Evolutionary conservation across 2,797 vertebrate species (phyloP).

Genomic region (Eulemur coronatus): DNA sequence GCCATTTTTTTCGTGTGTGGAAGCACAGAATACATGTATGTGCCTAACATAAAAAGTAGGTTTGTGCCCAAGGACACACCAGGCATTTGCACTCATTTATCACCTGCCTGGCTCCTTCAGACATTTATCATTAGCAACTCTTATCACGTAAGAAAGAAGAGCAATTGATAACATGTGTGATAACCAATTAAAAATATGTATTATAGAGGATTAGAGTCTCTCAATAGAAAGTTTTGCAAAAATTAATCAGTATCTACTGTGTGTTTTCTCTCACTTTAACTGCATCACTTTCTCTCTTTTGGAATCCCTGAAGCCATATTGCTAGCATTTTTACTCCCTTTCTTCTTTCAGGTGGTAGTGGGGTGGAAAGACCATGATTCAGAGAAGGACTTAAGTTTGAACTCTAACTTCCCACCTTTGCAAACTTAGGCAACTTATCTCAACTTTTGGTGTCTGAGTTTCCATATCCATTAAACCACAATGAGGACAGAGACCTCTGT

Average conservation of each 20-base stretch:
- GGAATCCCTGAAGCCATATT: background rate
- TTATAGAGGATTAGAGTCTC: background rate
- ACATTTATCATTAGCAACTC: background rate
- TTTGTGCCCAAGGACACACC: background rate
- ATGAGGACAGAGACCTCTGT: background rate
- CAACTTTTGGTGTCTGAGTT: background rate
- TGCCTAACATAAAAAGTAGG: background rate
- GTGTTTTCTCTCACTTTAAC: background rate
- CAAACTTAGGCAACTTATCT: background rate
- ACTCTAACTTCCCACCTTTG: background rate
- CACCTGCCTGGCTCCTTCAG: background rate
- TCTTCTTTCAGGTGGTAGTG: background rate
- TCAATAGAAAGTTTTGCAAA: background rate
- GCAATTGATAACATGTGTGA: background rate
- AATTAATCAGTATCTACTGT: background rate
- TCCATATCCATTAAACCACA: background rate
- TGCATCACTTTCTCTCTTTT: background rate
- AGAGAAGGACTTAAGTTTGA: background rate
- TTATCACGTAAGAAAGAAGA: background rate
- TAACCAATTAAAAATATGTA: background rate
- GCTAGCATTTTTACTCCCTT: background rate
- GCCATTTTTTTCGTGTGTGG: background rate
- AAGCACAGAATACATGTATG: background rate
- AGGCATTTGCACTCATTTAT: background rate
- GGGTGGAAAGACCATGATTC: background rate